Evolutionary conservation across 2,113 vertebrate genomes (phyloP).

Genomic region (Halichoerus grypus): DNA sequence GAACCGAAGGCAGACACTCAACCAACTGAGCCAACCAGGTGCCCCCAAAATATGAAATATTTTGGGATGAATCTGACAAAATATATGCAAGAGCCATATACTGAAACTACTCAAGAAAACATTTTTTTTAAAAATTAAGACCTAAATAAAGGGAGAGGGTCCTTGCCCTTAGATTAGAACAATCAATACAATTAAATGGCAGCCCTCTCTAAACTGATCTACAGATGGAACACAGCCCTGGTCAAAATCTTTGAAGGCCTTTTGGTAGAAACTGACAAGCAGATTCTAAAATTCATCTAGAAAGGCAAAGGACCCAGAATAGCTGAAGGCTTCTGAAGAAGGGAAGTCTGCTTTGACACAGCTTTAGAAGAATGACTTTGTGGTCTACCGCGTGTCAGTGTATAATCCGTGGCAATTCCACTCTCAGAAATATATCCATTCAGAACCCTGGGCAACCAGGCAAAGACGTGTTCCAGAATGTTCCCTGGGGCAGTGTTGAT

Average conservation of each 20-base stretch:
- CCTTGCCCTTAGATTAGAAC: neutral
- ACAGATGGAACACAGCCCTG: neutral
- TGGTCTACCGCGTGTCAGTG: accelerated
- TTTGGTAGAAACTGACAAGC: neutral
- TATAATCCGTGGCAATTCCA: neutral
- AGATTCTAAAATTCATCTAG: neutral
- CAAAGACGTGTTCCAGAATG: neutral
- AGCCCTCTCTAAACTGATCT: neutral
- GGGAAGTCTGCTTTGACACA: accelerated
- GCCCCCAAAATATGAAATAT: neutral
- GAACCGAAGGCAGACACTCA: neutral
- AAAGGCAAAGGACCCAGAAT: neutral
- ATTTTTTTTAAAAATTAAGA: neutral
- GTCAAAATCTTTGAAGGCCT: neutral
- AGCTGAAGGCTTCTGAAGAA: neutral
- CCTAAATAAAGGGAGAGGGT: neutral
- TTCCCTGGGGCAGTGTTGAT: neutral
- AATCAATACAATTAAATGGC: neutral
- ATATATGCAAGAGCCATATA: neutral
- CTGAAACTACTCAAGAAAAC: neutral
- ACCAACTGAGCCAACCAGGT: neutral
- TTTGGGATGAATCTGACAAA: neutral
- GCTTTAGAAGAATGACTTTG: neutral
- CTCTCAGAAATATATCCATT: neutral
- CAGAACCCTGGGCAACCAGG: neutral